Evolutionary conservation across 1,140 invertebrate genomes (phyloP).

Genomic region (Bombus pyrosoma): DNA sequence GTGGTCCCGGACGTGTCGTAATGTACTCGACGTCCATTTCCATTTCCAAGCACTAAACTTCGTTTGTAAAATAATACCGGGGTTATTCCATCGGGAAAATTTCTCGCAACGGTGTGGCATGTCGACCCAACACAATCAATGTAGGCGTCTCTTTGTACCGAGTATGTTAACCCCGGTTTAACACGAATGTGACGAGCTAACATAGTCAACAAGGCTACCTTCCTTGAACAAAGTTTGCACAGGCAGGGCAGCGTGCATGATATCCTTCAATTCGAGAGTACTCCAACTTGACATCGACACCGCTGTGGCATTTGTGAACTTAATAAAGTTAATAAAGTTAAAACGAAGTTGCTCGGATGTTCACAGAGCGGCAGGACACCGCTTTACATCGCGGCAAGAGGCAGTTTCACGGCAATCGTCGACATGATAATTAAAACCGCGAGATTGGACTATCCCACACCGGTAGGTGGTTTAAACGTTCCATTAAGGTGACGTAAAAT

Average conservation of each 20-base stretch:
- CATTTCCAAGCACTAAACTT: neutral
- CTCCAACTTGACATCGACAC: neutral
- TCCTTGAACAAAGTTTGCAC: neutral
- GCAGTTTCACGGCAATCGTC: conserved; percentile 92
- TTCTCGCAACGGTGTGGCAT: neutral
- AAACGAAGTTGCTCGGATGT: conserved; percentile 55
- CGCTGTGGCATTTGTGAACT: neutral
- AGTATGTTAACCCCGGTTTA: conserved; percentile 17
- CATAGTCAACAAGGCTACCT: neutral
- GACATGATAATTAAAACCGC: conserved; percentile 92
- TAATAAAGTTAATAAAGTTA: conserved; percentile 42
- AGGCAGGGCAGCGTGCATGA: neutral
- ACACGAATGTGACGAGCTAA: conserved; percentile 18
- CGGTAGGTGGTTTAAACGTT: conserved; percentile 39
- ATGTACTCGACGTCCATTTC: neutral
- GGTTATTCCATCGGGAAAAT: neutral
- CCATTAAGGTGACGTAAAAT: neutral
- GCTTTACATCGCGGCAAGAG: conserved; percentile 88
- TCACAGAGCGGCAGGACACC: conserved; percentile 86
- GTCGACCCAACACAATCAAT: conserved; percentile 21
- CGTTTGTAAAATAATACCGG: neutral
- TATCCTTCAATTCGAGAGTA: conserved; percentile 29
- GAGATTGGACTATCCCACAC: conserved; percentile 82
- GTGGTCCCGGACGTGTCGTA: neutral
- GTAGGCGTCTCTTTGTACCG: conserved; percentile 31